A percentile compares a stretch with the other conserved stretches of the same genome.
phyloP scores from a whole-genome alignment of 2,797 vertebrate genomes.

The Sylvilagus floridanus region DNA sequence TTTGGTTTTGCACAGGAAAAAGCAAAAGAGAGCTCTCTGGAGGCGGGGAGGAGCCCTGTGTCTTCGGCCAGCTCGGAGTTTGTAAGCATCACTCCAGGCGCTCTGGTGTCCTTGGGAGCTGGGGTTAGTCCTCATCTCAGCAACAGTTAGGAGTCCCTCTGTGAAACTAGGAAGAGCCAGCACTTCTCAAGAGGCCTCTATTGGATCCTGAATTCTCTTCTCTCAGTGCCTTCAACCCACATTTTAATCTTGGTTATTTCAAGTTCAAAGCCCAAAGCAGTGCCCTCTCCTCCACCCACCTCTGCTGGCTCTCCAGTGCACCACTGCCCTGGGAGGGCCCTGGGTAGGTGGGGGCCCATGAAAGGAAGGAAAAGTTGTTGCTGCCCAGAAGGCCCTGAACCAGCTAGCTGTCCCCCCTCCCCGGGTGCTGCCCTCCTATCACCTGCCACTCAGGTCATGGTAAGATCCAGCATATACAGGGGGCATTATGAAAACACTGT shows the following conservation, averaged over 20 bases:
- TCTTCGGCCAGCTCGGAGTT: constrained; percentile 17
- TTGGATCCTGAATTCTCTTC: not conserved
- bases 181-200: not conserved
- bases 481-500: too few relatives aligned
- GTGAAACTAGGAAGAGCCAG: not conserved
- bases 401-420: not conserved
- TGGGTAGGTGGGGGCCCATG: not conserved
- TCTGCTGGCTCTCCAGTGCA: not conserved
- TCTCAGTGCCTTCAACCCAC: constrained; percentile 14
- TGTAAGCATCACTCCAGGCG: not conserved
- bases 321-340: not conserved
- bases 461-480: not conserved
- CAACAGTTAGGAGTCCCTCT: not conserved
- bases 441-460: not conserved
- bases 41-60: not conserved
- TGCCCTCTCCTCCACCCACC: not conserved
- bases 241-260: constrained; percentile 40
- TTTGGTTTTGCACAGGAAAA: not conserved
- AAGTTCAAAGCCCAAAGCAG: not conserved
- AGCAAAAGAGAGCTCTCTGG: not conserved
- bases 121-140: constrained; percentile 24
- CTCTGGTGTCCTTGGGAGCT: not conserved
- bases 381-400: not conserved
- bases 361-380: not conserved
- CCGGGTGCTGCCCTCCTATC: not conserved